These are phyloP conservation scores for Jaculus jaculus DNA, from an alignment of 2,113 vertebrate species.

Conservation along the genomic window DNA sequence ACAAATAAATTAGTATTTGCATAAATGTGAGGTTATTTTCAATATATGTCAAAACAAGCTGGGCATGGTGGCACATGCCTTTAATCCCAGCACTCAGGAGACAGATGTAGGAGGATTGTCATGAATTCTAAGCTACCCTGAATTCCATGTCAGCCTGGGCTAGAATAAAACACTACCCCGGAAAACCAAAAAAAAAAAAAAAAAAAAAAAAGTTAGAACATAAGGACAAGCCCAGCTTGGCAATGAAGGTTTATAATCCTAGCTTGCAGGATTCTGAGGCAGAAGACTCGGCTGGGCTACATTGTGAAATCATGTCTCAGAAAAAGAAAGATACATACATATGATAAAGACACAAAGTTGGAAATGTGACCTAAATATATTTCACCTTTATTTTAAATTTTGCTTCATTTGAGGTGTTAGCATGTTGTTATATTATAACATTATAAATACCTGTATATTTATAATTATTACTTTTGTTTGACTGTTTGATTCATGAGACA, in stretches of 20 bases:
- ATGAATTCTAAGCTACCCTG: background rate
- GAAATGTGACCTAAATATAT: background rate
- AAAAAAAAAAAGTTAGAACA: too few relatives aligned
- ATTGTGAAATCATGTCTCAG: background rate
- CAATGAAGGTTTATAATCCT: too few relatives aligned
- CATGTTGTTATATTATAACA: background rate
- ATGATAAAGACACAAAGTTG: background rate
- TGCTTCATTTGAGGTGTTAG: background rate
- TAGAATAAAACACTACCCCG: background rate
- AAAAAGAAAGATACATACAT: background rate
- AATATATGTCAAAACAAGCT: background rate
- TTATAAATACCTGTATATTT: background rate
- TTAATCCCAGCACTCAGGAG: background rate
- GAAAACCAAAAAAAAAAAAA: too few relatives aligned
- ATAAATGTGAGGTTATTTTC: background rate
- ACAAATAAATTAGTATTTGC: constrained; percentile 1
- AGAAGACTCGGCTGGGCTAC: background rate
- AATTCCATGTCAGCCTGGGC: background rate
- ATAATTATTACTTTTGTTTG: constrained; percentile 35
- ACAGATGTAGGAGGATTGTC: too few relatives aligned
- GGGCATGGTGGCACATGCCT: background rate
- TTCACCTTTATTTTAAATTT: constrained; percentile 24
- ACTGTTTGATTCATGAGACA: constrained; percentile 33
- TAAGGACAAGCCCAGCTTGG: too few relatives aligned
- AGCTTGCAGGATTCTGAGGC: too few relatives aligned